Evolutionary conservation across 2,113 vertebrate species (phyloP).

Genomic region (Sturnus vulgaris): DNA sequence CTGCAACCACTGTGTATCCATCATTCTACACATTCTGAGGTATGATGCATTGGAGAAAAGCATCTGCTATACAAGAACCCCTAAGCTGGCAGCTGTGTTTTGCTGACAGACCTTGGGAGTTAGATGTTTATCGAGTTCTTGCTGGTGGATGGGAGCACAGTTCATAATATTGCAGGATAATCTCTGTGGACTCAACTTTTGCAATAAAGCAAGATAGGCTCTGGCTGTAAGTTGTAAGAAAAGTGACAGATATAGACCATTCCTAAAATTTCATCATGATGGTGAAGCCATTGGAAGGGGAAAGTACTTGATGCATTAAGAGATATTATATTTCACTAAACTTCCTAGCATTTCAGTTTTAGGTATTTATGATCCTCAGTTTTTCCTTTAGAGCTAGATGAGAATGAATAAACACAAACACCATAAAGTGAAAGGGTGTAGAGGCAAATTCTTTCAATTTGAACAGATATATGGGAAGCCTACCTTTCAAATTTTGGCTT

Average conservation of each 20-base stretch:
- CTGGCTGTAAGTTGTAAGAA: background rate
- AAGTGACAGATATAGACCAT: background rate
- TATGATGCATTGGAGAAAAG: background rate
- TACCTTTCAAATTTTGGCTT: background rate
- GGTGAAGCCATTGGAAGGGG: background rate
- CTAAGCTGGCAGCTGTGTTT: background rate
- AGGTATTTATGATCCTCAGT: background rate
- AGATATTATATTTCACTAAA: background rate
- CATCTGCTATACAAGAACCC: background rate
- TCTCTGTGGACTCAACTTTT: background rate
- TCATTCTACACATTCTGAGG: background rate
- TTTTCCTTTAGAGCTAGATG: background rate
- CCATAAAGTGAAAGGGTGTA: background rate
- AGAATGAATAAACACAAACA: background rate
- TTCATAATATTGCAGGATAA: background rate
- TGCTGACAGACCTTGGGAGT: background rate
- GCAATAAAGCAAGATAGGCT: background rate
- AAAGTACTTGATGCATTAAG: background rate
- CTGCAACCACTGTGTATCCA: background rate
- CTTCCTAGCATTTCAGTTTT: background rate
- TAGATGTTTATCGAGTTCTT: fast-evolving
- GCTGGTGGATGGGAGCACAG: background rate
- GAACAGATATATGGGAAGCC: background rate
- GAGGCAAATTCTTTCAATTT: background rate
- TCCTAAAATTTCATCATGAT: background rate